Conservation (phyloP, 2,797 vertebrate species). For the Pteropus rufus region DNA sequence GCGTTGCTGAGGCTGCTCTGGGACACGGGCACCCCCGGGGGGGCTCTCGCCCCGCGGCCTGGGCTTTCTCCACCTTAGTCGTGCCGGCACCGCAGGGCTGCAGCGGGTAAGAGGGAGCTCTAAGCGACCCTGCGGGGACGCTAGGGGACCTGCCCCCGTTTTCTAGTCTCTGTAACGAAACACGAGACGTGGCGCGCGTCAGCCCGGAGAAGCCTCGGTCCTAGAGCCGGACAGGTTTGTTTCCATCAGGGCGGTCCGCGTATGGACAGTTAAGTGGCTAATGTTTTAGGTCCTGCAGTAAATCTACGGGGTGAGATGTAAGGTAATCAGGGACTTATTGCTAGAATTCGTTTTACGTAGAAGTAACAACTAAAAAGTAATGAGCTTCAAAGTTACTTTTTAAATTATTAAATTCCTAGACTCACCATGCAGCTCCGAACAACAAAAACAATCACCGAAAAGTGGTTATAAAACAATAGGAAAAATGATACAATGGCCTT, state of each 20-base stretch:
- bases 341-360: not conserved
- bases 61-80: too few relatives aligned
- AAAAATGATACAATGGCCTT: not conserved
- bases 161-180: too few relatives aligned
- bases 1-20: not conserved
- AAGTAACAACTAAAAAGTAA: not conserved
- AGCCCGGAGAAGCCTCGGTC: not conserved
- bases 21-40: not conserved
- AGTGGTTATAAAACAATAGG: not conserved
- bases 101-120: too few relatives aligned
- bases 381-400: conserved; percentile 3
- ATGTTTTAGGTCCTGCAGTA: not conserved
- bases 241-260: not conserved
- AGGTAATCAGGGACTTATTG: not conserved
- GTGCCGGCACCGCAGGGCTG: too few relatives aligned
- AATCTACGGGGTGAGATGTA: not conserved
- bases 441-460: not conserved
- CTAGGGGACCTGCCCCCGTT: too few relatives aligned
- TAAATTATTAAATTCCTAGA: not conserved
- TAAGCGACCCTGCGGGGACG: too few relatives aligned
- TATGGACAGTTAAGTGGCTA: not conserved
- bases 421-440: not conserved
- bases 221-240: not conserved
- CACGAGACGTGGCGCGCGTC: accelerated
- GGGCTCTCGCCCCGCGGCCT: not conserved